Evolutionary conservation across 2,797 vertebrate species (phyloP).

Genomic region (Tadarida brasiliensis): DNA sequence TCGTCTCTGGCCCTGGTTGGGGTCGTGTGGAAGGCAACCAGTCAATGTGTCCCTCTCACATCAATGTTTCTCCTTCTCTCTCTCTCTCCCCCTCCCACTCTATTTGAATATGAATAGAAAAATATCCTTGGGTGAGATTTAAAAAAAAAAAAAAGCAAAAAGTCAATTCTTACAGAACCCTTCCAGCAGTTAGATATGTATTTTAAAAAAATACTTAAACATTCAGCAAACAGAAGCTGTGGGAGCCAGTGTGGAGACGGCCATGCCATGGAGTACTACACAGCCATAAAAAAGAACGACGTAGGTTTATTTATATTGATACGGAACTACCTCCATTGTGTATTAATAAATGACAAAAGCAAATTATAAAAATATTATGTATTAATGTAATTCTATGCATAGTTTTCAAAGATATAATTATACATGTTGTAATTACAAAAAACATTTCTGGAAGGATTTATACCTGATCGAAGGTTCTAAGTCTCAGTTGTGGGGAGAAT

Average conservation of each 20-base stretch:
- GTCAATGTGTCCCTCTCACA: too few species aligned
- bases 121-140: too few species aligned
- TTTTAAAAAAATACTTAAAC: neutral
- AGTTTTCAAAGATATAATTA: conserved; percentile 31
- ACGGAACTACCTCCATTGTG: neutral
- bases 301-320: neutral
- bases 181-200: too few species aligned
- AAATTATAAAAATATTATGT: conserved; percentile 9
- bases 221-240: neutral
- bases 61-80: too few species aligned
- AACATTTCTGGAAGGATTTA: conserved; percentile 36
- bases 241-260: neutral
- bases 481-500: neutral
- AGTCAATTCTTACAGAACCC: too few species aligned
- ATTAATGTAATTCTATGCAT: neutral
- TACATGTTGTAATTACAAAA: neutral
- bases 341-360: neutral
- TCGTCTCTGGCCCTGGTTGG: too few species aligned
- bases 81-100: too few species aligned
- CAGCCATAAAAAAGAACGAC: neutral
- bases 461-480: neutral
- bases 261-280: neutral
- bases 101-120: too few species aligned
- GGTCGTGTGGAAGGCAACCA: too few species aligned
- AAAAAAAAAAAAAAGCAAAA: too few species aligned